Percentiles rank a stretch among this genome's conserved stretches.
Conservation (phyloP, 2,888 invertebrate species). For the Eremobia ochroleuca region DNA sequence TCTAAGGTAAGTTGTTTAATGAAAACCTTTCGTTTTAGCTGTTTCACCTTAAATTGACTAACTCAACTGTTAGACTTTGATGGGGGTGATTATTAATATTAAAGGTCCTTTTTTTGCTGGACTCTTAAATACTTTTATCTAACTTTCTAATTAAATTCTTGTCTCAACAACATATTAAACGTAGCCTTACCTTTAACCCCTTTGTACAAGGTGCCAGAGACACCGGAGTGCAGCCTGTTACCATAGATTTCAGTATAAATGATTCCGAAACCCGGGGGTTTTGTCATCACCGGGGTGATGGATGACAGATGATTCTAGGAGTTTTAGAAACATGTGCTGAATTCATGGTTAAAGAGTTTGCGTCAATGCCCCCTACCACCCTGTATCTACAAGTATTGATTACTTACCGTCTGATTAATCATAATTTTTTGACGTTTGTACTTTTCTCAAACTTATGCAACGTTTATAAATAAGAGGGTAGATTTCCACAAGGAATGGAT, state of each 20-base stretch:
- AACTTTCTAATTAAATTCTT: not conserved
- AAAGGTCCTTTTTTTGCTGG: not conserved
- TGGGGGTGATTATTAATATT: conserved; percentile 10
- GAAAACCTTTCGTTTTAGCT: conserved; percentile 61
- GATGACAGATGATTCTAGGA: no score
- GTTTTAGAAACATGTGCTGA: no score
- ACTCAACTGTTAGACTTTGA: conserved; percentile 7
- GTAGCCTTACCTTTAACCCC: not conserved
- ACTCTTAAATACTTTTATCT: not conserved
- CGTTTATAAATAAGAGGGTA: not conserved
- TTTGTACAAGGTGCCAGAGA: no score
- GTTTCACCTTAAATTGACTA: conserved; percentile 50
- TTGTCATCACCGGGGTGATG: no score
- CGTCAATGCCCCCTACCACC: not conserved
- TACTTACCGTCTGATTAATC: not conserved
- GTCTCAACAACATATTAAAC: not conserved
- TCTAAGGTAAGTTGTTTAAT: conserved; percentile 68
- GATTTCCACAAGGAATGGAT: not conserved
- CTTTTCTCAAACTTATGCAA: not conserved
- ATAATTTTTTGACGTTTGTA: not conserved
- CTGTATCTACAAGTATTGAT: not conserved
- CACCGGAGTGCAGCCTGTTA: no score
- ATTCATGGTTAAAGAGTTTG: not conserved
- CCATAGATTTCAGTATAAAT: no score
- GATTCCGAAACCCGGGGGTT: no score